Base-by-base conservation (phyloP, 2,888 invertebrate species). In the Gasteruption jaculator region DNA sequence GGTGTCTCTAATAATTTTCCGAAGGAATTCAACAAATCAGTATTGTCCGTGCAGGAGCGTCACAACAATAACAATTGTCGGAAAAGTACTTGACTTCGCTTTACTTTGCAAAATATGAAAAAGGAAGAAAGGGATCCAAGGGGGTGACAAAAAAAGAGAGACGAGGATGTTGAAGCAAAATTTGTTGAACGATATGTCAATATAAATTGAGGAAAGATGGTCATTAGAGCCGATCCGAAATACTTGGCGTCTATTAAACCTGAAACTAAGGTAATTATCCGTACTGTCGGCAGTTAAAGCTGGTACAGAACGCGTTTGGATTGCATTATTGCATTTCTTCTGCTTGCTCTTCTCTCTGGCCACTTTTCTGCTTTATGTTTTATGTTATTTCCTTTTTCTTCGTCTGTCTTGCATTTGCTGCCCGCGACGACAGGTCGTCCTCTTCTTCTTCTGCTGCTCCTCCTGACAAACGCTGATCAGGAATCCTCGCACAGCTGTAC, bases 181-280 rank as follows among this genome's bases (percentile, higher is more conserved):
- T 47, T 38, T 32, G 34, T 33, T 43, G 22, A 6, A 34, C 26
- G 35, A 33, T 41, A 37, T 39, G 43, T 50, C 56, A 55, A 60
- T 58, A 68, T 68, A 66, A 68, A 68, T 68, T 65, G 58, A 54
- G 63, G 65, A 66, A 67, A 68, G 58, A 62, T 61, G 59, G 65
- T 64, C 66, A 68, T 68, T 68, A 68, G 60, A 59, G 52, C 53
- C 63, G 60, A 65, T 68, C 60, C 60, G 56, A 63, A 66, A 68
- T 68, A 63, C 68, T 65, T 56, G 54, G 61, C 65, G 62, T 66
- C 65, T 68, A 68, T 68, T 68, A 68, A 64, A 63, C 57, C 58
- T 61, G 60, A 49, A 63, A 65, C 66, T 61, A 59, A 65, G 62
- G 64, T 67, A 65, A 67, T 67, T 67, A 67, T 64, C 60, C 49